Conservation (phyloP, 2,113 vertebrate genomes). For the Oreochromis niloticus region DNA sequence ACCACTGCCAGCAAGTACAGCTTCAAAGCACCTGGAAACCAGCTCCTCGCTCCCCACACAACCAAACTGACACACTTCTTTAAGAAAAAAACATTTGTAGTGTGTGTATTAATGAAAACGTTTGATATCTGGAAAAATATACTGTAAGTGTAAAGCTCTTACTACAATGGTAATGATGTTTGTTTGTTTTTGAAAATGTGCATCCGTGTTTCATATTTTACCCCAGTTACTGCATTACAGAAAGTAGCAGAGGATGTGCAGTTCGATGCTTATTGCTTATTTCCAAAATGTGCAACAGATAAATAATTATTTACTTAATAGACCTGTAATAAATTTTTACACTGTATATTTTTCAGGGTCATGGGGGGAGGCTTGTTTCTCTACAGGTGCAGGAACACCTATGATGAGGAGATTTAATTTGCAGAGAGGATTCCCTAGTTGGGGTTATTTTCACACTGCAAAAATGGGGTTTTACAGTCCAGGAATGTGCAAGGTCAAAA, state of each 20-base stretch:
- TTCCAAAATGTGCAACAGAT: neutral
- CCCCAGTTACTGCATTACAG: neutral
- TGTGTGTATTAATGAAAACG: neutral
- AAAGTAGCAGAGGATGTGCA: neutral
- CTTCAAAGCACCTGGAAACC: constrained; percentile 47
- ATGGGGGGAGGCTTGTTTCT: neutral
- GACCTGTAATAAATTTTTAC: neutral
- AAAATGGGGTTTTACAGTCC: neutral
- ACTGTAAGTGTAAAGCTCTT: neutral
- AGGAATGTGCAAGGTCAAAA: neutral
- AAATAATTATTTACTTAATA: neutral
- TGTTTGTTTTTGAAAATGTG: neutral
- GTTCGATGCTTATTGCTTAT: neutral
- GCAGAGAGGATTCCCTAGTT: neutral
- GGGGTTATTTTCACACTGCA: neutral
- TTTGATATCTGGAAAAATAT: constrained; percentile 20
- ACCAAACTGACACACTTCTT: neutral
- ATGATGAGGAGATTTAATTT: neutral
- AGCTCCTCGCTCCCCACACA: constrained; percentile 5
- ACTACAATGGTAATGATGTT: neutral
- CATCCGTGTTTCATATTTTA: neutral
- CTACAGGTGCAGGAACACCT: neutral
- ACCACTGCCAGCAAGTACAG: neutral
- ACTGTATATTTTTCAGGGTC: neutral
- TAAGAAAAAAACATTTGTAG: neutral